Evolutionary conservation across 2,797 vertebrate species (phyloP).

Genomic region (Enoplosus armatus): DNA sequence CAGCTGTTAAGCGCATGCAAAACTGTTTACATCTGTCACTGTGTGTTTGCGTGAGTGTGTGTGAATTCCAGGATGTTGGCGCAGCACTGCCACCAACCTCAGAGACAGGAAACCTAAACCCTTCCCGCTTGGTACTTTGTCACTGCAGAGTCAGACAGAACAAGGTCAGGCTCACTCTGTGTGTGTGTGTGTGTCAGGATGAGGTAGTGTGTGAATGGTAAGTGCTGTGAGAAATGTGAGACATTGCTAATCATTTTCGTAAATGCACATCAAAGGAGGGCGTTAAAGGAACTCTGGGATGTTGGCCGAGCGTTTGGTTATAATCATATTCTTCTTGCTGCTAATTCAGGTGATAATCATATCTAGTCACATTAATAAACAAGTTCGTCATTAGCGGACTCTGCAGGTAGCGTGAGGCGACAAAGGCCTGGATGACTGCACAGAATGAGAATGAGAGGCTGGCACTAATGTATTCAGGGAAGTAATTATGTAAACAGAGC

Average conservation of each 20-base stretch:
- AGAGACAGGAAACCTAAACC: slow-evolving; percentile 69
- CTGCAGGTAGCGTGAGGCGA: slow-evolving; percentile 40
- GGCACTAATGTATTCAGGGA: slow-evolving; percentile 64
- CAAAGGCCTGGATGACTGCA: slow-evolving; percentile 42
- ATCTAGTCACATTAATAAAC: slow-evolving; percentile 50
- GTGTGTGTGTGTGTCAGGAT: slow-evolving; percentile 17
- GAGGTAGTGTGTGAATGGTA: background rate
- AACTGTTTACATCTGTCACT: slow-evolving; percentile 73
- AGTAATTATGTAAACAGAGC: slow-evolving; percentile 71
- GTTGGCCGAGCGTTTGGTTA: slow-evolving; percentile 47
- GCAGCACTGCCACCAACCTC: slow-evolving; percentile 59
- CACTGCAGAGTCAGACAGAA: slow-evolving; percentile 54
- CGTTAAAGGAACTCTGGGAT: slow-evolving; percentile 44
- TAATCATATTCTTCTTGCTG: slow-evolving; percentile 32
- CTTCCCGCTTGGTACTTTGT: slow-evolving; percentile 60
- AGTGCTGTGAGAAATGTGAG: slow-evolving; percentile 24
- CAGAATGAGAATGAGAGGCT: slow-evolving; percentile 52
- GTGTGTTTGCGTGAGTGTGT: slow-evolving; percentile 37
- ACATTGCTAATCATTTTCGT: slow-evolving; percentile 53
- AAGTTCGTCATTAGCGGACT: slow-evolving; percentile 55
- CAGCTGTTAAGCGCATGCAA: slow-evolving; percentile 72
- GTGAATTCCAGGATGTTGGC: slow-evolving; percentile 73
- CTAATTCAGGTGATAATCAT: slow-evolving; percentile 56
- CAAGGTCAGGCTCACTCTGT: slow-evolving; percentile 30
- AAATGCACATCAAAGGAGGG: slow-evolving; percentile 45